Percentiles rank a stretch among this genome's conserved stretches.
phyloP scores from a whole-genome alignment of 1,140 invertebrate genomes.

The Alviniconcha marisindica region DNA sequence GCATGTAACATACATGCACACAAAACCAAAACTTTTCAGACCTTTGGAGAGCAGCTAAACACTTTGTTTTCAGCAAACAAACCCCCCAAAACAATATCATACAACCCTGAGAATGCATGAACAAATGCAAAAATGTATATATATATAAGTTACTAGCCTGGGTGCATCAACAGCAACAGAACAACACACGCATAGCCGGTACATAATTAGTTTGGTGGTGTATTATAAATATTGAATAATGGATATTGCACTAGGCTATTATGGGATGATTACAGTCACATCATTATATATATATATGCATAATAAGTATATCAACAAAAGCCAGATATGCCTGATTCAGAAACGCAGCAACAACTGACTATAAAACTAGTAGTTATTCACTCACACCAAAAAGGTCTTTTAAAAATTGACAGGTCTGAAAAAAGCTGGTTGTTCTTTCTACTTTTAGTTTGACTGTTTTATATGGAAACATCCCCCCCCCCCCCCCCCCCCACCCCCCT shows the following conservation, averaged over 20 bases:
- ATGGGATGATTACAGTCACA: constrained; percentile 4
- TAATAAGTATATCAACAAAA: not conserved
- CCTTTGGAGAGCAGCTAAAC: not conserved
- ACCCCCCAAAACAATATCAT: not conserved
- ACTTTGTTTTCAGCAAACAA: not conserved
- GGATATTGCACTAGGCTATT: constrained; percentile 35
- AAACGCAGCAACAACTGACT: not conserved
- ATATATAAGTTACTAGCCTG: no score
- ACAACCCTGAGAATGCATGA: constrained; percentile 10
- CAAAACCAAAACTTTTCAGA: no score
- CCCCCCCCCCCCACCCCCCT: no score
- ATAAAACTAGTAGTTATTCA: no score
- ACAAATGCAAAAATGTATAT: constrained; percentile 25
- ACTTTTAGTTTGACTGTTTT: no score
- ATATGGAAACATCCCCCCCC: no score
- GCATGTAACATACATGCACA: no score
- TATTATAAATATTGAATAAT: constrained; percentile 15
- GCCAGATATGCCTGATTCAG: not conserved
- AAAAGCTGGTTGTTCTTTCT: no score
- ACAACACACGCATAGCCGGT: not conserved
- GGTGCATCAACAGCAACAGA: not conserved
- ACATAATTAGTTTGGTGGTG: not conserved
- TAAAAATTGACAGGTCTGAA: no score
- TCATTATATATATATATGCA: not conserved
- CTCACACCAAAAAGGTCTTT: no score